Evolutionary conservation across 2,888 invertebrate species (phyloP), one percentile per base, ranked within the genome.

Genomic region (Cenopis cana): DNA sequence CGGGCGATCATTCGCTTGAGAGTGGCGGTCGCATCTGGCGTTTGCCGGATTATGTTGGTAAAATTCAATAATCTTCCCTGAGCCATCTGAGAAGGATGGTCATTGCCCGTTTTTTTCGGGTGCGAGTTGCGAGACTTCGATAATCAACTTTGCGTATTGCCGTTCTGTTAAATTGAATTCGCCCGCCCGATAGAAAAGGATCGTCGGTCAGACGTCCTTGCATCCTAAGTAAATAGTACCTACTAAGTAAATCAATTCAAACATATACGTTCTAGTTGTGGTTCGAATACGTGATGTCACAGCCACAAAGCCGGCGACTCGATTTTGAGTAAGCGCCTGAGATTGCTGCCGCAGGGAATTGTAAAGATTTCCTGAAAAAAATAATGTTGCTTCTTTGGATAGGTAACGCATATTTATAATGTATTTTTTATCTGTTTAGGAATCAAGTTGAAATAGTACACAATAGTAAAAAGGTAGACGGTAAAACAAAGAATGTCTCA

Each of bases 31-130:
- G 75, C 91, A 89, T 85, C 89, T 91, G 91, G 87, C 85, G 82
- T 78, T 84, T 78, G 83, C 81, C 80, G 85, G 87, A 89, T 91
- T 89, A 90, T 87, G 85, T 87, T 83, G 85, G 83, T 86, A 83
- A 85, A 91, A 91, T 89, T 91, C 89, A 89, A 91, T 90, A 91
- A 90, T 87, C 87, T 88, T 82, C 81, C 78, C 81, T 83, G 81
- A 78, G 80, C 85, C 89, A 90, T 86, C 90, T 91, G 89, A 82
- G 88, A 73, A 81, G 79, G 82, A 78, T 80, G 78, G 80, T 76
- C 79, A 81, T 83, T 79, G 82, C 80, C 82, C 86, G 81, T 87
- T 88, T 87, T 86, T 85, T 82, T 77, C 73, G 64, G 75, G 73
- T 72, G 67, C 33, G 73, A 74, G 76, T 76, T 76, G 60, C 56